Evolutionary conservation across 2,888 invertebrate species (phyloP).

Genomic region (Drosophila suboccidentalis): DNA sequence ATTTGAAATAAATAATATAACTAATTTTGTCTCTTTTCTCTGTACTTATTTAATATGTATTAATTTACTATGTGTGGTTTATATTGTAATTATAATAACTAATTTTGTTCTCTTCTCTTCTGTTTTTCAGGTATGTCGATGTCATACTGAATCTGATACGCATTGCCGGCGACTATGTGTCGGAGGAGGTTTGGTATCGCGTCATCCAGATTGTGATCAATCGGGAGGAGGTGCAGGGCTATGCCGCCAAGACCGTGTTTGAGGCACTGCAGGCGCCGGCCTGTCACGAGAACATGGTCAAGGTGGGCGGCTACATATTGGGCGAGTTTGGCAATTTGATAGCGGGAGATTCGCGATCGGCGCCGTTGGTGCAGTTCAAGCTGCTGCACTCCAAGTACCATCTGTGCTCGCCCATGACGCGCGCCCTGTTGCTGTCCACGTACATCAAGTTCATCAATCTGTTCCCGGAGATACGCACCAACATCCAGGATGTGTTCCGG

Average conservation of each 20-base stretch:
- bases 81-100: neutral
- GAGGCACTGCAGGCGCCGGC: slow-evolving; percentile 99
- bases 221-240: slow-evolving; percentile 99
- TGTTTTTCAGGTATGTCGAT: slow-evolving; percentile 90
- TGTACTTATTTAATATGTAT: too few relatives aligned
- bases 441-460: slow-evolving; percentile 99
- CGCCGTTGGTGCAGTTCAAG: slow-evolving; percentile 98
- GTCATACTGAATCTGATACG: slow-evolving; percentile 99
- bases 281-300: slow-evolving; percentile 99
- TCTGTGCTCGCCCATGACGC: slow-evolving; percentile 98
- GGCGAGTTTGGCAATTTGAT: slow-evolving; percentile 99
- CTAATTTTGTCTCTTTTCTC: too few relatives aligned
- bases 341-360: slow-evolving; percentile 98
- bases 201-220: slow-evolving; percentile 99
- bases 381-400: slow-evolving; percentile 99
- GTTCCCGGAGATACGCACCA: slow-evolving; percentile 98
- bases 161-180: slow-evolving; percentile 99
- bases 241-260: slow-evolving; percentile 99
- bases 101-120: neutral
- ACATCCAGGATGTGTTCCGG: slow-evolving; percentile 97
- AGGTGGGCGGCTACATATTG: slow-evolving; percentile 99
- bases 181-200: slow-evolving; percentile 99
- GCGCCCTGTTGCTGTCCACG: slow-evolving; percentile 97
- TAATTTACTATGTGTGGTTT: too few relatives aligned
- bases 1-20: too few relatives aligned